Evolutionary conservation across 2,888 invertebrate genomes (phyloP), one percentile per base, ranked within the genome.

Genomic region (Drosophila robusta): DNA sequence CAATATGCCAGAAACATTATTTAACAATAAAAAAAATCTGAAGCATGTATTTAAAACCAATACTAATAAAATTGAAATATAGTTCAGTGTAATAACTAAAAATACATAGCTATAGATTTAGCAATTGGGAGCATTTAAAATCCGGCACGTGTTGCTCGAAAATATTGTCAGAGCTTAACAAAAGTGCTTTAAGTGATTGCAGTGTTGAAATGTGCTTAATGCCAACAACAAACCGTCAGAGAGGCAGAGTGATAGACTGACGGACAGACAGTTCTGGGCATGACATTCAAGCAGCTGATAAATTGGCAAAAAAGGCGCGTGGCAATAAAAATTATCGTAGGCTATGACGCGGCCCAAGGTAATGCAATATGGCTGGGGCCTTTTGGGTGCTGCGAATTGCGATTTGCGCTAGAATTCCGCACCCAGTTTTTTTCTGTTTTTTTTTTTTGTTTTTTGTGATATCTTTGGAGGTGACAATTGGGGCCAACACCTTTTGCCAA

Each of bases 391-490:
- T 36, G 34, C 50, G 50, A 26, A 50, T 49, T 58, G 46, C 52
- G 64, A 77, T 32, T 58, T 55, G 70, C 54, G 58, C 67, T 55
- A 50, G 66, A 75, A 87, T 77, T 79, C 86, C 85, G 74, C 85
- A 73, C 89, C 85, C 70, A 78, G 70, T 75, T 87, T 47, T 63
- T 29, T 49, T 65, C 2, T 11, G 4, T 34, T 4, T 29, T 5
- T 7, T 22, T 1, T 69, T 63, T 42, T 39, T 29, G 32, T 77
- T 67, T 65, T 49, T 50, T 34, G 45, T 74, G 73, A 80, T 83
- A 78, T 84, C 73, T 70, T 57, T 88, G 66, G 73, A 85, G 82
- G 88, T 89, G 89, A 89, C 89, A 86, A 87, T 87, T 87, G 86
- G 88, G 88, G 86, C 88, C 88, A 85, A 85, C 85, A 87, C 86